Evolutionary conservation across 2,888 invertebrate genomes (phyloP).

Genomic region (Eutolmus rufibarbis): DNA sequence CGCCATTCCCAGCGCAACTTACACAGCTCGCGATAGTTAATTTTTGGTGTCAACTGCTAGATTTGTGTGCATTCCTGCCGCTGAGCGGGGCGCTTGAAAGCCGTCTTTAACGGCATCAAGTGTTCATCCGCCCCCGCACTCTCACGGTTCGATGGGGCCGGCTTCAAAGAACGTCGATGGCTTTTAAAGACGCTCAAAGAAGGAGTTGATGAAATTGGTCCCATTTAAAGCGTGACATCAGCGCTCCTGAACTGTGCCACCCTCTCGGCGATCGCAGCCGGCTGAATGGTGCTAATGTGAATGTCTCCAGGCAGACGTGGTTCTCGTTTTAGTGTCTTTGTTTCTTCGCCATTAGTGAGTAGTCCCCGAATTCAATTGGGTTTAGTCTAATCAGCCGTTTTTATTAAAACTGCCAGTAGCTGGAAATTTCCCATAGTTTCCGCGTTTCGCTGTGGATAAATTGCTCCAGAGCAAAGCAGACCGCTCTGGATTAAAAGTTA

Average conservation of each 20-base stretch:
- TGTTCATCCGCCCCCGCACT: background rate
- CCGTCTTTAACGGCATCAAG: background rate
- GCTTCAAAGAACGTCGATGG: background rate
- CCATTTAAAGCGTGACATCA: background rate
- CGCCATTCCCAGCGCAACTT: background rate
- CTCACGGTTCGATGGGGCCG: background rate
- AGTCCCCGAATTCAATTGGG: background rate
- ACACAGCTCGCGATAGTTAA: background rate
- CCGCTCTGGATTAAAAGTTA: background rate
- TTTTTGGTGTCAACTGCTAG: background rate
- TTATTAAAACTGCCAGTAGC: background rate
- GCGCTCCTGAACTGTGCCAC: background rate
- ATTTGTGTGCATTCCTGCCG: background rate
- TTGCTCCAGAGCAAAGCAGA: background rate
- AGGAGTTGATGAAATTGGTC: background rate
- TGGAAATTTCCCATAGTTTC: background rate
- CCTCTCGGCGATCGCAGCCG: background rate
- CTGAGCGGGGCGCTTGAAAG: background rate
- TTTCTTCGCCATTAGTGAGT: background rate
- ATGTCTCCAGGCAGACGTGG: background rate
- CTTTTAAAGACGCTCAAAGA: background rate
- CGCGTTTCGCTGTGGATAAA: background rate
- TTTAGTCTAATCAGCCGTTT: background rate
- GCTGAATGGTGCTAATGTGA: background rate
- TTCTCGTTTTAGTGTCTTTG: background rate